These are phyloP conservation scores for Pollachius pollachius DNA, from an alignment of 2,113 vertebrate species.

Conservation along the genomic window DNA sequence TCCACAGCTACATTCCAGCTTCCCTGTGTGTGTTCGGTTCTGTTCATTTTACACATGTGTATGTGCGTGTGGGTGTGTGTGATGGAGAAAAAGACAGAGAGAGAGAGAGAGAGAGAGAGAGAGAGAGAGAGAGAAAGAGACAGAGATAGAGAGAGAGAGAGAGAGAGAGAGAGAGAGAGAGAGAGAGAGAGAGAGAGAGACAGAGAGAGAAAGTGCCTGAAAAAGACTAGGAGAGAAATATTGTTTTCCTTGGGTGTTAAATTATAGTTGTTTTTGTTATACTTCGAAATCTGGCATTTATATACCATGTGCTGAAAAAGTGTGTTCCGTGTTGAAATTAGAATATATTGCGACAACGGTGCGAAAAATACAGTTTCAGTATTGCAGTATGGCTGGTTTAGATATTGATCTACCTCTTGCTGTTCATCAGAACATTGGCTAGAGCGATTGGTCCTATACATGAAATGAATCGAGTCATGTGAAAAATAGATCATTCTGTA, in stretches of 20 bases:
- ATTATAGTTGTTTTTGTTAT: slow-evolving; percentile 4
- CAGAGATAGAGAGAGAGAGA: not conserved
- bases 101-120: not conserved
- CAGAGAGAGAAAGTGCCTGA: too few species aligned
- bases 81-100: not conserved
- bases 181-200: not conserved
- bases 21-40: slow-evolving; percentile 11
- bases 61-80: slow-evolving; percentile 17
- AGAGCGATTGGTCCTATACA: slow-evolving; percentile 43
- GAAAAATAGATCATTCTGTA: slow-evolving; percentile 5
- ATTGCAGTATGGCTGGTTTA: not conserved
- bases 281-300: not conserved
- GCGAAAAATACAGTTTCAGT: slow-evolving; percentile 21
- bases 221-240: too few species aligned
- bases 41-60: slow-evolving; percentile 20
- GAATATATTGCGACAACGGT: slow-evolving; percentile 19
- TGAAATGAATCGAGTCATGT: slow-evolving; percentile 28
- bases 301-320: slow-evolving; percentile 32
- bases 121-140: too few species aligned
- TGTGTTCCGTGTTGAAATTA: slow-evolving; percentile 34
- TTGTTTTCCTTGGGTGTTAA: not conserved
- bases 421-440: slow-evolving; percentile 31
- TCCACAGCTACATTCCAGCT: slow-evolving; percentile 75
- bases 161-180: too few species aligned
- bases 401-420: slow-evolving; percentile 26